phyloP scores from a whole-genome alignment of 2,797 vertebrate species.

The Phataginus tetradactyla region DNA sequence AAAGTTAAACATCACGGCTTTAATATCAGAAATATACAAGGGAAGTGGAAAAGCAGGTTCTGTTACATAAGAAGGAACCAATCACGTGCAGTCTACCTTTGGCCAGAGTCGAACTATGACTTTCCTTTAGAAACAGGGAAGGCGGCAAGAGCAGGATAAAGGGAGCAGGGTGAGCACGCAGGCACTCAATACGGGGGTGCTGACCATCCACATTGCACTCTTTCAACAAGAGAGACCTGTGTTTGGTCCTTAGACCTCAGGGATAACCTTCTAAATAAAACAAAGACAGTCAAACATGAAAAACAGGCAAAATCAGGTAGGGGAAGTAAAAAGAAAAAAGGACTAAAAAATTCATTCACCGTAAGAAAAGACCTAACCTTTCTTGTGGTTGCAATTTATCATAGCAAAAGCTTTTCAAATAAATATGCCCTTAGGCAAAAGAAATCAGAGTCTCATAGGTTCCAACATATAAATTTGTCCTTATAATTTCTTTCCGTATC shows the following conservation, averaged over 20 bases:
- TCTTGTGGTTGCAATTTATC: background rate
- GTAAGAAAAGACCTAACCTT: conserved; percentile 3
- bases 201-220: background rate
- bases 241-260: background rate
- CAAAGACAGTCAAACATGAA: background rate
- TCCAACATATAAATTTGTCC: background rate
- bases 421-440: background rate
- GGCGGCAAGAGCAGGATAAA: background rate
- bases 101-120: background rate
- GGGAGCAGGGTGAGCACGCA: background rate
- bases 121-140: background rate
- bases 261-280: background rate
- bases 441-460: background rate
- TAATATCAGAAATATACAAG: background rate
- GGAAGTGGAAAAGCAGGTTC: background rate
- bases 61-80: background rate
- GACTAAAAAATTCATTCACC: background rate
- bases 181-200: accelerated
- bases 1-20: background rate
- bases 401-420: conserved; percentile 74
- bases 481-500: background rate
- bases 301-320: background rate
- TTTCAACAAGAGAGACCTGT: background rate
- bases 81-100: background rate
- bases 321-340: background rate